Percentiles rank a stretch among this genome's conserved stretches.
phyloP scores from a whole-genome alignment of 1,140 invertebrate genomes.

The Diplogasteroides magnus region DNA sequence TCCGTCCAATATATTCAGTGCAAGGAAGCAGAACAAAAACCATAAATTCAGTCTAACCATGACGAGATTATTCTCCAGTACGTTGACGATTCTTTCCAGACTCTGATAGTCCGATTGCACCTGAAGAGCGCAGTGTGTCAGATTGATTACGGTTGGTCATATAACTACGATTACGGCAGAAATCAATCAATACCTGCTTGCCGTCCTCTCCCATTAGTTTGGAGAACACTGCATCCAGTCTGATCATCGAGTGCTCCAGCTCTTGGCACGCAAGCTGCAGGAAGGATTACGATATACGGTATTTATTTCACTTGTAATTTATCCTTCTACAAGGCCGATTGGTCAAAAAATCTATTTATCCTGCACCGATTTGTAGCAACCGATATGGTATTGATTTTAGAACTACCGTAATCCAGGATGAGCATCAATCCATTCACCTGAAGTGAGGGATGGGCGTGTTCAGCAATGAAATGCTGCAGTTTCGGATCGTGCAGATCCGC shows the following conservation, averaged over 20 bases:
- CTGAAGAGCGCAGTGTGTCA: no score
- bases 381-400: no score
- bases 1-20: not conserved
- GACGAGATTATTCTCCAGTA: slow-evolving; percentile 42
- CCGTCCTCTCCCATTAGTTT: slow-evolving; percentile 37
- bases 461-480: slow-evolving; percentile 46
- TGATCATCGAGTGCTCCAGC: slow-evolving; percentile 40
- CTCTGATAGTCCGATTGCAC: slow-evolving; percentile 40
- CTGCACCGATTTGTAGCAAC: not conserved
- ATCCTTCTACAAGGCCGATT: not conserved
- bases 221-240: slow-evolving; percentile 32
- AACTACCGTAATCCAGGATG: no score
- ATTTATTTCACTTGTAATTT: not conserved
- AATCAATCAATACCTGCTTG: slow-evolving; percentile 8
- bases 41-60: slow-evolving; percentile 32
- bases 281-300: not conserved
- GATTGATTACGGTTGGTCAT: no score
- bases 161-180: not conserved
- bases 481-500: slow-evolving; percentile 37
- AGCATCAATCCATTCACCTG: slow-evolving; percentile 25
- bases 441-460: slow-evolving; percentile 52
- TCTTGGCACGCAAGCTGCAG: slow-evolving; percentile 32
- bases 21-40: not conserved
- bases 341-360: not conserved
- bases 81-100: slow-evolving; percentile 30